Percentiles rank a stretch among this genome's conserved stretches.
Conservation (phyloP, 2,113 vertebrate species). For the Thunnus thynnus region DNA sequence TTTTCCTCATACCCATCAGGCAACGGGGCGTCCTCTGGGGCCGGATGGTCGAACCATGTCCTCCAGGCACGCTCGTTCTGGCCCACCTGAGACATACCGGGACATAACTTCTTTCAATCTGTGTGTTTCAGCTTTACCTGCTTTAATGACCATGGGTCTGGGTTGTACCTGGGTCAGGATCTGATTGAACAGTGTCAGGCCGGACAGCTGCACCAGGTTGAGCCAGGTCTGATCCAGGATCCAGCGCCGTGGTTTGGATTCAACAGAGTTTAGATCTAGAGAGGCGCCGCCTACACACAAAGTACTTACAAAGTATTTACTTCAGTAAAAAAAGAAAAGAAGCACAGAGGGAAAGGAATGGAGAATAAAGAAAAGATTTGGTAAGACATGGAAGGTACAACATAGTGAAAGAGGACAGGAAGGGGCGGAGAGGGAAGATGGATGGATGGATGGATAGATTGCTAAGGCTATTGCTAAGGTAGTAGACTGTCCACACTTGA, state of each 20-base stretch:
- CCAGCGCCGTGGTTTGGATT: conserved; percentile 88
- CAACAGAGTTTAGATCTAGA: conserved; percentile 88
- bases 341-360: not conserved
- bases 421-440: not conserved
- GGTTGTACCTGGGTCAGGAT: conserved; percentile 80
- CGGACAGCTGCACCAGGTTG: conserved; percentile 89
- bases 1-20: conserved; percentile 86
- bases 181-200: conserved; percentile 81
- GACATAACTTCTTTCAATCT: not conserved
- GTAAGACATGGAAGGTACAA: not conserved
- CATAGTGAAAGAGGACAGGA: no score
- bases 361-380: no score
- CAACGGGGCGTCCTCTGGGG: conserved; percentile 83
- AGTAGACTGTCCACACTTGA: no score
- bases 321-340: not conserved
- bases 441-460: no score
- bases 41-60: conserved; percentile 87
- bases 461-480: no score
- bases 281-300: conserved; percentile 85
- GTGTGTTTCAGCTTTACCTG: not conserved
- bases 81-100: conserved; percentile 73
- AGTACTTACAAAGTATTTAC: not conserved
- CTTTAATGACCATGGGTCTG: accelerated
- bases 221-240: conserved; percentile 91
- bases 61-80: conserved; percentile 87